Evolutionary conservation across 2,888 invertebrate species (phyloP).

Genomic region (Acanthosepion pharaonis): DNA sequence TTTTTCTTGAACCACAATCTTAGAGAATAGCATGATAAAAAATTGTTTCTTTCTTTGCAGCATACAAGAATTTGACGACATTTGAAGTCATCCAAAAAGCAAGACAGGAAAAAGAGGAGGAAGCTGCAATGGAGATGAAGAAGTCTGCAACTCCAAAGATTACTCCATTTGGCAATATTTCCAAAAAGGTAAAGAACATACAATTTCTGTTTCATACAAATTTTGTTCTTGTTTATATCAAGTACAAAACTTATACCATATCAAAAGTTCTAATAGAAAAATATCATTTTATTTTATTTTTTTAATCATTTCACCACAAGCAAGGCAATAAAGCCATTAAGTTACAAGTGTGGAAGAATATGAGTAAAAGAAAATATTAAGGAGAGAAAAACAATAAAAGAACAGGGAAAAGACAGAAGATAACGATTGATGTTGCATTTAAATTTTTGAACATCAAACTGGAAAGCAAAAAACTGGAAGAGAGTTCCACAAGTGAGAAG

Average conservation of each 20-base stretch:
- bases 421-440: too few species aligned
- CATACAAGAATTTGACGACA: conserved; percentile 64
- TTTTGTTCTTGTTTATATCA: not conserved
- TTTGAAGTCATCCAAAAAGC: conserved; percentile 71
- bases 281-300: too few species aligned
- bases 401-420: too few species aligned
- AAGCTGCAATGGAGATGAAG: conserved; percentile 55
- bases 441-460: too few species aligned
- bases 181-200: conserved; percentile 39
- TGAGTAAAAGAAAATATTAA: too few species aligned
- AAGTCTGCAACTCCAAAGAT: conserved; percentile 38
- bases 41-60: conserved; percentile 48
- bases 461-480: too few species aligned
- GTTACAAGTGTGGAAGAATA: too few species aligned
- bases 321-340: too few species aligned
- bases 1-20: not conserved
- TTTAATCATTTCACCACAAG: not conserved
- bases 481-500: too few species aligned
- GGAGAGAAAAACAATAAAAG: too few species aligned
- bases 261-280: not conserved
- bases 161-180: conserved; percentile 45
- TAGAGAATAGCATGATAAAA: not conserved
- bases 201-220: not conserved
- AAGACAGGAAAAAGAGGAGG: conserved; percentile 63
- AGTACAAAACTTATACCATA: not conserved